These are phyloP conservation scores for Mus caroli DNA, from an alignment of 2,797 vertebrate genomes.

Conservation along the genomic window DNA sequence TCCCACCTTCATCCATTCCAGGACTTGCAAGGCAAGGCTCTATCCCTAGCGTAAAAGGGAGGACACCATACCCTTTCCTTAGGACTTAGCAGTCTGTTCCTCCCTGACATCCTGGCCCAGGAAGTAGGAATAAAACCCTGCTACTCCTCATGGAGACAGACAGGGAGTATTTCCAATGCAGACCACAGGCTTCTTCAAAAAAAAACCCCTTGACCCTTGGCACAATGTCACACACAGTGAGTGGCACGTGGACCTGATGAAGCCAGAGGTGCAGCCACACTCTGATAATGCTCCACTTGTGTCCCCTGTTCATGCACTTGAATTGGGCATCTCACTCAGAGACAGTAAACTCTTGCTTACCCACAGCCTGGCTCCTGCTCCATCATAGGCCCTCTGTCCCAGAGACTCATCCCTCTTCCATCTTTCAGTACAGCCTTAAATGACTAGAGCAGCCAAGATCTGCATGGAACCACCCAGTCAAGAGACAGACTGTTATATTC, in stretches of 20 bases:
- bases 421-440: background rate
- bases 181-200: fast-evolving
- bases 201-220: background rate
- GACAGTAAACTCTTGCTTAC: background rate
- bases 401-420: background rate
- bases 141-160: fast-evolving
- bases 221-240: fast-evolving
- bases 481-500: background rate
- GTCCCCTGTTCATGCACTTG: background rate
- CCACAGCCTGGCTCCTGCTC: background rate
- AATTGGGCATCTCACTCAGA: background rate
- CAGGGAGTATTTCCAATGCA: too few relatives aligned
- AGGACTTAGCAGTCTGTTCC: background rate
- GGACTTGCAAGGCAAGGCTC: background rate
- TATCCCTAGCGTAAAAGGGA: too few relatives aligned
- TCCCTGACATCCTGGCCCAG: background rate
- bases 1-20: background rate
- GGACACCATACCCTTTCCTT: background rate
- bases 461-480: background rate
- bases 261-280: background rate
- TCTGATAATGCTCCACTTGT: background rate
- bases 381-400: fast-evolving
- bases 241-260: fast-evolving
- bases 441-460: background rate
- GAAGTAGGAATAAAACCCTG: background rate